Percentiles rank a stretch among this genome's conserved stretches.
phyloP scores from a whole-genome alignment of 2,888 invertebrate species.

The Ceratothoa steindachneri region DNA sequence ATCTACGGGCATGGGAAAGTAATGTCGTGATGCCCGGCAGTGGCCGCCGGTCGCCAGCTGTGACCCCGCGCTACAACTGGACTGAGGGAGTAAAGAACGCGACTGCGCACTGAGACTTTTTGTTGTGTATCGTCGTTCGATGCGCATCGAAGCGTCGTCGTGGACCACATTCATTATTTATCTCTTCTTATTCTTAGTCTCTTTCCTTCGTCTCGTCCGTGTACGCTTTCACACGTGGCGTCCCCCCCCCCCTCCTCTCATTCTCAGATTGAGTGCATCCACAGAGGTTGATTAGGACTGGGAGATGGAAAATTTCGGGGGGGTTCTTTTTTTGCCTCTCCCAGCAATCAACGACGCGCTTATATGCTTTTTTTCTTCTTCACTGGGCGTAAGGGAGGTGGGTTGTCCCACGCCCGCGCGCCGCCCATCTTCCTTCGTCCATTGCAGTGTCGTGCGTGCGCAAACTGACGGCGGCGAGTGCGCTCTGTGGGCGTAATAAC shows the following conservation, averaged over 20 bases:
- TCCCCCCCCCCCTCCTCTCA: not conserved
- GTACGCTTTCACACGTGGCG: not conserved
- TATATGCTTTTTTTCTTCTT: not conserved
- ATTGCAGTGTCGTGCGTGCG: conserved; percentile 18
- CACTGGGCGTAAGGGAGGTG: not conserved
- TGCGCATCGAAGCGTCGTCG: too few species aligned
- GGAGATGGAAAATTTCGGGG: too few species aligned
- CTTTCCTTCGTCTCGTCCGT: not conserved
- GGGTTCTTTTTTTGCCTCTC: not conserved
- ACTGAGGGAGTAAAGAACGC: not conserved
- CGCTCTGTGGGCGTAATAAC: conserved; percentile 12
- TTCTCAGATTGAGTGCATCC: not conserved
- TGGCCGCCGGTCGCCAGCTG: conserved; percentile 8
- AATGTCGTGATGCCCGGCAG: conserved; percentile 5
- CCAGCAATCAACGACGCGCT: not conserved
- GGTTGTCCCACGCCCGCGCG: conserved; percentile 5
- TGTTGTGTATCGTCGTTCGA: too few species aligned
- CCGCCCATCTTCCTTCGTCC: not conserved
- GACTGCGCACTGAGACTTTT: too few species aligned
- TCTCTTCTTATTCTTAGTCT: too few species aligned
- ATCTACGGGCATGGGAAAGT: not conserved
- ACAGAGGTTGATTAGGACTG: not conserved
- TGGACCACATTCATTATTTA: too few species aligned
- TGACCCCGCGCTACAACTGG: not conserved
- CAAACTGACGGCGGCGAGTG: conserved; percentile 8